Base-by-base conservation (phyloP, 2,888 invertebrate species). In the Mamestra brassicae region DNA sequence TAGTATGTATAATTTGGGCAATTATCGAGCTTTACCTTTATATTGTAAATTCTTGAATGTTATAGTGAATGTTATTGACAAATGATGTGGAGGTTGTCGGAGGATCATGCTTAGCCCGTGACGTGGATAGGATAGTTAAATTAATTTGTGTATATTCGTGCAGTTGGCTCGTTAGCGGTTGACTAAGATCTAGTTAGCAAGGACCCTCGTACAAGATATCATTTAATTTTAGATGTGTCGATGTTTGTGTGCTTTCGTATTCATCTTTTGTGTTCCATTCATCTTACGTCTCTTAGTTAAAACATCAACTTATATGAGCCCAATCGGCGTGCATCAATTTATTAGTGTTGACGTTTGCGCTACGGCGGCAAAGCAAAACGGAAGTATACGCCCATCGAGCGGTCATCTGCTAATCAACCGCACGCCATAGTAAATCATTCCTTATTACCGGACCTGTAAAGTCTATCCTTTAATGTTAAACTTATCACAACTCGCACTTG, bases 1-100 rank as follows among this genome's bases (percentile, higher is more conserved):
- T 87, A 87, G 58, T 77, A 76, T 69, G 15, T 79, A 80, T 87
- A 57, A 76, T 85, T 86, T 80, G 87, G 80, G 78, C 84, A 87
- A 87, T 86, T 86, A 86, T 84, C 78, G 87, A 86, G 86, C 86
- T 86, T 86, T 86, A 88, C 74, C 69, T 61, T 68, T 79, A 36
- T 76, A 78, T 77, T 76, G 84, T 87, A 77, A 57, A 87, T 83
- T 83, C 38, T 76, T 77, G 52, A 74, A 74, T 76, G 74, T 81
- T 70, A 65, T 85, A 79, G 72, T 74, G 45, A 86, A 80, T 74
- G 70, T 71, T 77, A 71, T 74, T 70, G 65, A 62, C 50, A 34
- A 67, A 60, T 58, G 45, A 61, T n/a, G 63, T 60, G 55, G 57
- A 38, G 13, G 45, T 68, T 36, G 61, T 57, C 38, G 61, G 47